These are phyloP conservation scores for Caenorhabditis panamensis DNA, from an alignment of 2,888 invertebrate species.

Conservation along the genomic window DNA sequence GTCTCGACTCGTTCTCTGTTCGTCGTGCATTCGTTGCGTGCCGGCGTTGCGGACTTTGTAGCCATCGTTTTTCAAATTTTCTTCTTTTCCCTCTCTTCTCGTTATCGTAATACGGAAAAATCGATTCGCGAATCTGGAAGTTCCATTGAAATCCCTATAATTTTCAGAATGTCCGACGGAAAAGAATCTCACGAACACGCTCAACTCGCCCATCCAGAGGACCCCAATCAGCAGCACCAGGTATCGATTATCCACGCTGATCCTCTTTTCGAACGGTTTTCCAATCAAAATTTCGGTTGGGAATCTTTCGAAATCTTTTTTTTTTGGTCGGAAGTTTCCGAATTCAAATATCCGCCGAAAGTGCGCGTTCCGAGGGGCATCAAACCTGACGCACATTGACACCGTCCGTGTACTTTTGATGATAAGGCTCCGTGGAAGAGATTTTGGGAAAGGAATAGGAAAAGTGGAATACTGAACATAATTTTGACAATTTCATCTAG, in stretches of 20 bases:
- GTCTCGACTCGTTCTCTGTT: background rate
- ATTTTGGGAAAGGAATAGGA: too few species aligned
- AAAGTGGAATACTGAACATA: too few species aligned
- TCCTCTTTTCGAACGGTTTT: background rate
- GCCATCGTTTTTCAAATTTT: conserved; percentile 26
- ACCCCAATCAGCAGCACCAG: background rate
- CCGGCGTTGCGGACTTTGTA: conserved; percentile 57
- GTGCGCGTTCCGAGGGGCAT: conserved; percentile 22
- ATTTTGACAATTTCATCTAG: too few species aligned
- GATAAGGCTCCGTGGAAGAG: background rate
- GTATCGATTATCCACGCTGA: conserved; percentile 2
- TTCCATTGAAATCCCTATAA: too few species aligned
- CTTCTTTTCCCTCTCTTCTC: background rate
- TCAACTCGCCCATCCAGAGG: background rate
- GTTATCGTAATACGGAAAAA: background rate
- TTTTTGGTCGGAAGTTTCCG: background rate
- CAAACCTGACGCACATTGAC: conserved; percentile 25
- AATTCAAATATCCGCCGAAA: conserved; percentile 18
- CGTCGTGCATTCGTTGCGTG: conserved; percentile 49
- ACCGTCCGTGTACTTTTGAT: background rate
- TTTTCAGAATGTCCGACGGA: conserved; percentile 12
- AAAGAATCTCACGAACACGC: background rate
- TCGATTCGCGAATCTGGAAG: too few species aligned
- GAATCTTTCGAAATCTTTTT: background rate
- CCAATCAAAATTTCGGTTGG: background rate